These are phyloP conservation scores for Spilogale gracilis DNA, from an alignment of 2,113 vertebrate species.

Conservation along the genomic window DNA sequence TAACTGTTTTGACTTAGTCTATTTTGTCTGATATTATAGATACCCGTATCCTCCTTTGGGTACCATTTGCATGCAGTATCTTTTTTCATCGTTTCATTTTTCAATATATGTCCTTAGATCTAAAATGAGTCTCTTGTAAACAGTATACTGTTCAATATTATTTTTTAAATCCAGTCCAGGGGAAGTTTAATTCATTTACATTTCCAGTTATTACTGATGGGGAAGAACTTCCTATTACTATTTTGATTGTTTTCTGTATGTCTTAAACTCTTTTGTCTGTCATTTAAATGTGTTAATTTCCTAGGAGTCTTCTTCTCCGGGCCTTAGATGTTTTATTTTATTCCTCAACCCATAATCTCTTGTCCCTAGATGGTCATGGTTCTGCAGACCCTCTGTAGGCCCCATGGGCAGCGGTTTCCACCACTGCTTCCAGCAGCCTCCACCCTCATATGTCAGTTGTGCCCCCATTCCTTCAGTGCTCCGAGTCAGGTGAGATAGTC, in stretches of 20 bases:
- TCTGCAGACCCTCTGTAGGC: neutral
- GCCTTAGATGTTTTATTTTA: neutral
- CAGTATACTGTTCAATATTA: neutral
- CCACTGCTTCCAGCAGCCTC: neutral
- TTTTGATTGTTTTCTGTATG: neutral
- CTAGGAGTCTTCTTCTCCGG: neutral
- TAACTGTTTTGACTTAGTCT: neutral
- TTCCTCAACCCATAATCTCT: neutral
- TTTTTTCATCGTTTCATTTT: neutral
- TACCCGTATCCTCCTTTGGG: neutral
- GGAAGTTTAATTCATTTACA: neutral
- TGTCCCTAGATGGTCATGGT: neutral
- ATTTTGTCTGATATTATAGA: neutral
- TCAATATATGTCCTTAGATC: neutral
- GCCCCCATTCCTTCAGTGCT: neutral
- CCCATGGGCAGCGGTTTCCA: neutral
- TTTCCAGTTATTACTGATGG: conserved; percentile 3
- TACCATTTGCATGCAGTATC: neutral
- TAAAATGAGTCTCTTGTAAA: neutral
- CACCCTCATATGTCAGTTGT: neutral
- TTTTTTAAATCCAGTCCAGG: neutral
- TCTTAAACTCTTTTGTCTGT: neutral
- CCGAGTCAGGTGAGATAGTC: neutral
- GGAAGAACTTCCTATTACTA: neutral
- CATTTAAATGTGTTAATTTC: conserved; percentile 35